Percentiles rank a stretch among this genome's conserved stretches.
Evolutionary conservation across 2,888 invertebrate species (phyloP).

Genomic region (Horisme vitalbata): DNA sequence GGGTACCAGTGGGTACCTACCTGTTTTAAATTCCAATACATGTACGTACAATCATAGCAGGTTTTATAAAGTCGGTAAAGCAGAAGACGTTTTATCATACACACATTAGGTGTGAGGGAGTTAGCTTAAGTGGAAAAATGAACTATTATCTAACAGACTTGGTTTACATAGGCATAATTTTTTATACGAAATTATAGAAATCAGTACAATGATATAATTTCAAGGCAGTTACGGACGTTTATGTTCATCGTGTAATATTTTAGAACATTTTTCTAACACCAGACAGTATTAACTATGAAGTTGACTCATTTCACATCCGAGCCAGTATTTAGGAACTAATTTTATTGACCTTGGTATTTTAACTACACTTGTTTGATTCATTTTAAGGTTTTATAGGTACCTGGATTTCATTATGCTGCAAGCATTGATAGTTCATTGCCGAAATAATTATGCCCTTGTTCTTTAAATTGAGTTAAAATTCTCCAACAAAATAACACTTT

Average conservation of each 20-base stretch:
- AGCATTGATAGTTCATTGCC: too few relatives aligned
- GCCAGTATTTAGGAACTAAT: slow-evolving; percentile 45
- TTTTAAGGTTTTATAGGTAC: not conserved
- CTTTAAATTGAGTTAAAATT: too few relatives aligned
- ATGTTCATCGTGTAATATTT: slow-evolving; percentile 4
- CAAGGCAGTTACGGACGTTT: too few relatives aligned
- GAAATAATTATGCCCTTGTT: too few relatives aligned
- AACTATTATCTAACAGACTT: too few relatives aligned
- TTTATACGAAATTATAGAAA: too few relatives aligned
- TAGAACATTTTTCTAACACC: slow-evolving; percentile 27
- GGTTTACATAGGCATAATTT: too few relatives aligned
- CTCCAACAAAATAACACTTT: too few relatives aligned
- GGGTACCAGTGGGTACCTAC: too few relatives aligned
- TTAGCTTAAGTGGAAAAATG: too few relatives aligned
- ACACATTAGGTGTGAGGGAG: not conserved
- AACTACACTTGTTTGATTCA: not conserved
- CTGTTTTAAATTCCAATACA: slow-evolving; percentile 66
- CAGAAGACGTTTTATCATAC: slow-evolving; percentile 18
- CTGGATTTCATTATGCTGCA: not conserved
- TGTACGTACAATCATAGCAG: slow-evolving; percentile 31
- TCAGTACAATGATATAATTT: too few relatives aligned
- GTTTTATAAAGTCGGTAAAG: slow-evolving; percentile 41
- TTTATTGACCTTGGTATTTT: slow-evolving; percentile 53
- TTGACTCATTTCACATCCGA: slow-evolving; percentile 39
- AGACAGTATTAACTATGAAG: slow-evolving; percentile 37